A percentile compares a stretch with the other conserved stretches of the same genome.
Conservation (phyloP, 1,140 invertebrate species). For the Anastrepha ludens region DNA sequence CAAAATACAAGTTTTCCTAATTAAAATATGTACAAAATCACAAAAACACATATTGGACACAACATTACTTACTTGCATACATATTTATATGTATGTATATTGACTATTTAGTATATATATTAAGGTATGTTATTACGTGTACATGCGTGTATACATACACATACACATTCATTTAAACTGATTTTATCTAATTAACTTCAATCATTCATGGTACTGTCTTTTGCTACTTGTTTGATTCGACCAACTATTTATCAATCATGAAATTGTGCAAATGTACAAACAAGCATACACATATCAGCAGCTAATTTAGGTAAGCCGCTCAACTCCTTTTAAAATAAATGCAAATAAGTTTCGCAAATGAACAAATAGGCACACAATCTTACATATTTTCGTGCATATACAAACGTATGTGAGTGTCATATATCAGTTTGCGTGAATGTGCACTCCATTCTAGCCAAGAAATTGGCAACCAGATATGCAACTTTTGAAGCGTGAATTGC, state of each 20-base stretch:
- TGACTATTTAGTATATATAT: neutral
- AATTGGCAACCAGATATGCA: conserved; percentile 30
- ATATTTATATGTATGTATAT: neutral
- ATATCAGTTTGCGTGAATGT: neutral
- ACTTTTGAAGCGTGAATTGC: conserved; percentile 52
- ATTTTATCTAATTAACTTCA: conserved; percentile 52
- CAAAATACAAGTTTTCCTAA: conserved; percentile 30
- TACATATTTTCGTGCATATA: neutral
- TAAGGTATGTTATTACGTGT: neutral
- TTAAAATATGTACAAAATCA: neutral
- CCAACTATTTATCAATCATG: conserved; percentile 45
- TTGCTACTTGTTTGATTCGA: conserved; percentile 43
- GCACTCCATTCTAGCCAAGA: neutral
- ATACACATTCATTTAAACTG: neutral
- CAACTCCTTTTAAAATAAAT: conserved; percentile 38
- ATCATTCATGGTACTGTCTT: conserved; percentile 49
- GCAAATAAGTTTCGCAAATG: conserved; percentile 35
- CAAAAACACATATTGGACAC: neutral
- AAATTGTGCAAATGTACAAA: neutral
- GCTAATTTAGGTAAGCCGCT: conserved; percentile 43
- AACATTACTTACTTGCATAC: neutral
- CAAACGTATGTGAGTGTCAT: neutral
- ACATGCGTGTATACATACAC: neutral
- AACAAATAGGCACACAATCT: neutral
- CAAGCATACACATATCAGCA: conserved; percentile 27